Conservation (phyloP, 2,113 vertebrate species). For the Cebidichthys violaceus region DNA sequence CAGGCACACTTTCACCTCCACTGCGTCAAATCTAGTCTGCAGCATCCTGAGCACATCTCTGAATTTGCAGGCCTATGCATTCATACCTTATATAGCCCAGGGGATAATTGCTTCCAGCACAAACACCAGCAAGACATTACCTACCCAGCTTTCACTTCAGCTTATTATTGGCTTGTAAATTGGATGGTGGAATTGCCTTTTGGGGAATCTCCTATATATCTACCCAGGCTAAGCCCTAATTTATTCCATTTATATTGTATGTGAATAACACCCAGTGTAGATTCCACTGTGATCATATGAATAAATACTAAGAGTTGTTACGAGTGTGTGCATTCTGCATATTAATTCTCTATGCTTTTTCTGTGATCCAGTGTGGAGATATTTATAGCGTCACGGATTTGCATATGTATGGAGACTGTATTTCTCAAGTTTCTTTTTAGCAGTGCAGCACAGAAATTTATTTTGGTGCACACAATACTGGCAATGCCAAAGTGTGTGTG, state of each 20-base stretch:
- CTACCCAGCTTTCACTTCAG: constrained; percentile 45
- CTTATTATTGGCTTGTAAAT: constrained; percentile 51
- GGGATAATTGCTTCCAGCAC: constrained; percentile 50
- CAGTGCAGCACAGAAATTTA: not conserved
- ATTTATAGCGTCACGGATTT: constrained; percentile 57
- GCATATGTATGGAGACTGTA: constrained; percentile 46
- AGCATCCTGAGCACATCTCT: constrained; percentile 16
- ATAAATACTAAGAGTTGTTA: constrained; percentile 57
- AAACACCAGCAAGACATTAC: constrained; percentile 50
- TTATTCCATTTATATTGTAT: constrained; percentile 56
- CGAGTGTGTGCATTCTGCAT: constrained; percentile 32
- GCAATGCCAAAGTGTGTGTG: not conserved
- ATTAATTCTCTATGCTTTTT: constrained; percentile 40
- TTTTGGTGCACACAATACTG: constrained; percentile 9
- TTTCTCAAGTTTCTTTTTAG: constrained; percentile 37
- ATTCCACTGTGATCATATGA: constrained; percentile 44
- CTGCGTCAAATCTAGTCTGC: constrained; percentile 5
- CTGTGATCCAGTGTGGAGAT: constrained; percentile 30
- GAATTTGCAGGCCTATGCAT: constrained; percentile 31
- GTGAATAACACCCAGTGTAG: constrained; percentile 9
- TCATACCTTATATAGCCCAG: constrained; percentile 38
- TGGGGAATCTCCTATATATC: constrained; percentile 33
- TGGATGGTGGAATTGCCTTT: constrained; percentile 63
- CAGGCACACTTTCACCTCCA: constrained; percentile 7
- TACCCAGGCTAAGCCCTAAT: constrained; percentile 23